phyloP scores from a whole-genome alignment of 2,113 vertebrate species.

The Phalacrocorax pelagicus region DNA sequence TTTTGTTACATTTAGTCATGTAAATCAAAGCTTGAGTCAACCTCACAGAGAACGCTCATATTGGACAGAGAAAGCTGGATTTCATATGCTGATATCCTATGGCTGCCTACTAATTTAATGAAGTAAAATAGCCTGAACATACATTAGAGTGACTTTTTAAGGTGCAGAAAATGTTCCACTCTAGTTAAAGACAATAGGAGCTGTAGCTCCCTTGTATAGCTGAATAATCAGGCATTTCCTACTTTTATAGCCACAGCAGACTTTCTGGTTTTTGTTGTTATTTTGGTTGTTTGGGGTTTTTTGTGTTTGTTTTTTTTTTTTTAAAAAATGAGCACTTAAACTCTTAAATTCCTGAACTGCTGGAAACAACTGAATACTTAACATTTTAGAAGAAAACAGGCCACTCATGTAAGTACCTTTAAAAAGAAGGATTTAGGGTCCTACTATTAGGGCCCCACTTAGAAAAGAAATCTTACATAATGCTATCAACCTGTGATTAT shows the following conservation, averaged over 20 bases:
- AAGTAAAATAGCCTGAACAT: background rate
- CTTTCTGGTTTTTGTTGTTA: no score
- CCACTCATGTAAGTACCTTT: background rate
- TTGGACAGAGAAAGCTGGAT: background rate
- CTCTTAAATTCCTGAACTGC: background rate
- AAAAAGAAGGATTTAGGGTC: background rate
- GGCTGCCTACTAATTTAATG: background rate
- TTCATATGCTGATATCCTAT: background rate
- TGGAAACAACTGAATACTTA: background rate
- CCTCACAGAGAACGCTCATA: background rate
- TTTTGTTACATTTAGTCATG: background rate
- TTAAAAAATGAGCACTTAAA: background rate
- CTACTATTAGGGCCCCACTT: background rate
- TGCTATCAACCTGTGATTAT: background rate
- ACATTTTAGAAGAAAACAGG: background rate
- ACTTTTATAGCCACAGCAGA: background rate
- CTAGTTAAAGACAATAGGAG: background rate
- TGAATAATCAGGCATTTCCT: background rate
- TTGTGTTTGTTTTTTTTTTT: background rate
- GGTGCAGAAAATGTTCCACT: background rate
- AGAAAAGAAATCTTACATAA: background rate
- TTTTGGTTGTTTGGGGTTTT: no score
- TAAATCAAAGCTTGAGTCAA: background rate
- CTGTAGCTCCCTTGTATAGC: background rate
- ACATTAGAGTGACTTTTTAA: background rate